These are phyloP conservation scores for Prionailurus viverrinus DNA, from an alignment of 2,113 vertebrate species.

Conservation along the genomic window DNA sequence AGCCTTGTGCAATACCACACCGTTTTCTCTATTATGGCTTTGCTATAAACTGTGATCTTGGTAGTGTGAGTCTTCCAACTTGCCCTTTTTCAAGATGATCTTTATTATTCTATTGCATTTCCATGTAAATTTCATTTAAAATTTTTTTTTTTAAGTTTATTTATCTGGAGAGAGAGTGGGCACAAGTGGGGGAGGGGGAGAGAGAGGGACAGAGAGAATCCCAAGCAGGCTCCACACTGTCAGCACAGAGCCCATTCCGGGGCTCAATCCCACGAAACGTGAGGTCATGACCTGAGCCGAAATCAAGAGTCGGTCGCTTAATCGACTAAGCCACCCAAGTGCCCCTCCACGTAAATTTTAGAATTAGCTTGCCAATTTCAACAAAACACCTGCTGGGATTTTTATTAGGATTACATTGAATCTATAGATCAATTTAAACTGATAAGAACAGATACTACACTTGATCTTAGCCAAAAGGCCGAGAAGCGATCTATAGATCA, in stretches of 20 bases:
- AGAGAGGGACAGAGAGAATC: no score
- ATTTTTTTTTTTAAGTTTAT: no score
- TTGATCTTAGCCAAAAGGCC: no score
- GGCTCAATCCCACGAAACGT: no score
- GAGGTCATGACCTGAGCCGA: no score
- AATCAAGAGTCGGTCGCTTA: no score
- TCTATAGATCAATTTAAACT: not conserved
- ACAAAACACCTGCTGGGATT: not conserved
- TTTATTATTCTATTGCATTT: not conserved
- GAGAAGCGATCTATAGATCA: not conserved
- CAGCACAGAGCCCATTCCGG: no score
- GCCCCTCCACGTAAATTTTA: not conserved
- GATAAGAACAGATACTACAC: no score
- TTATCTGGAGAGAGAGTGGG: no score
- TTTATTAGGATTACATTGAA: not conserved
- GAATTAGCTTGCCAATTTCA: not conserved
- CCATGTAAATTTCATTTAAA: not conserved
- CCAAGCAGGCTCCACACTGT: no score
- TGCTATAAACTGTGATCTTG: not conserved
- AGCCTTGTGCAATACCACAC: not conserved
- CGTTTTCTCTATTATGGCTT: not conserved
- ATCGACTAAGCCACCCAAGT: no score
- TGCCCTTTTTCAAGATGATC: not conserved
- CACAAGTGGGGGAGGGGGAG: no score
- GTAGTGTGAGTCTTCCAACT: not conserved